phyloP scores from a whole-genome alignment of 35 echinoderm and acorn worm genomes.

The Chiridota heheva region DNA sequence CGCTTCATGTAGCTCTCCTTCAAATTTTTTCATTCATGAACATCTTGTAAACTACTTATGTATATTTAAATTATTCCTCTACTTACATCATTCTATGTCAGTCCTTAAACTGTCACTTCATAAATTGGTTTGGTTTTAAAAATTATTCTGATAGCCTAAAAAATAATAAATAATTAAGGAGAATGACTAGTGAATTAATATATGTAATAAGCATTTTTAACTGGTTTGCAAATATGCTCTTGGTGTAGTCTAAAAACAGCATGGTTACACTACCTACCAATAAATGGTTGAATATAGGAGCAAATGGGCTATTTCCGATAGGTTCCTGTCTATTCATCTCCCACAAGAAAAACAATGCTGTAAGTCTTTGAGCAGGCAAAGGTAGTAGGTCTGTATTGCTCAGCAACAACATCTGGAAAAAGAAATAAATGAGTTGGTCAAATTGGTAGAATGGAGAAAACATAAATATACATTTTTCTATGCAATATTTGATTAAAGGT shows the following conservation, averaged over 20 bases:
- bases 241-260: neutral
- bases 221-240: neutral
- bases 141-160: neutral
- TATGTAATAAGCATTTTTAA: neutral
- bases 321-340: conserved; percentile 85
- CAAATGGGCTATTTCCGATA: conserved; percentile 88
- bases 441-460: neutral
- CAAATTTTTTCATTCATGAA: no score
- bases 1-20: no score
- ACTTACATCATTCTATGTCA: no score
- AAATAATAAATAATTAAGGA: neutral
- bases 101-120: no score
- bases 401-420: conserved; percentile 65
- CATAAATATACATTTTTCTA: neutral
- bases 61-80: no score
- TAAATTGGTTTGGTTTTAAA: neutral
- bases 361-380: conserved; percentile 63
- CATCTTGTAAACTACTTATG: no score
- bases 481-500: neutral
- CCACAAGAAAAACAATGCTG: conserved; percentile 86
- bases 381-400: conserved; percentile 80
- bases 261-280: conserved; percentile 45
- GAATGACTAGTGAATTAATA: neutral
- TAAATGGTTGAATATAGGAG: conserved; percentile 82
- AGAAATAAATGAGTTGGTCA: no score